Evolutionary conservation across 2,888 invertebrate species (phyloP).

Genomic region (Perdita meconis): DNA sequence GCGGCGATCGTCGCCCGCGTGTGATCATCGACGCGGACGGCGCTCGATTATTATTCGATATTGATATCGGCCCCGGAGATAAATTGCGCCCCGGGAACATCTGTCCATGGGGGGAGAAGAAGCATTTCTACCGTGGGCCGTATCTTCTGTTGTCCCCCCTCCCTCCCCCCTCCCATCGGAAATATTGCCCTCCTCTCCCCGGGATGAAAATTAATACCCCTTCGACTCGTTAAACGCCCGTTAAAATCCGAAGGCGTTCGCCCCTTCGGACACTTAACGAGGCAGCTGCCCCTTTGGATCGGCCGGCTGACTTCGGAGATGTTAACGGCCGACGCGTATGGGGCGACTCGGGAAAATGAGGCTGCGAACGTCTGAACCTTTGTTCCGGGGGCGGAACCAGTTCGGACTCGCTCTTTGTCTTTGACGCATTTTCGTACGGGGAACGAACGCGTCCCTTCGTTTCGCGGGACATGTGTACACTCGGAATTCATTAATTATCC

Average conservation of each 20-base stretch:
- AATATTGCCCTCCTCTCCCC: conserved; percentile 37
- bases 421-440: too few species aligned
- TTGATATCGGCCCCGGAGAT: conserved; percentile 29
- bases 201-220: conserved; percentile 55
- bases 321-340: conserved; percentile 34
- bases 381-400: too few species aligned
- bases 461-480: too few species aligned
- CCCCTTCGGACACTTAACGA: conserved; percentile 38
- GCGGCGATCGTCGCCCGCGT: not conserved
- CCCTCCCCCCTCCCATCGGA: too few species aligned
- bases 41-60: conserved; percentile 39
- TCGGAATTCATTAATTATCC: too few species aligned
- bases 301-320: conserved; percentile 50
- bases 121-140: conserved; percentile 29
- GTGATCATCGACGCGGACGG: not conserved
- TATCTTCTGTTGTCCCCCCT: not conserved
- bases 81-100: conserved; percentile 40
- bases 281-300: conserved; percentile 10
- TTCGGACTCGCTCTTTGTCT: too few species aligned
- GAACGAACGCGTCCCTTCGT: too few species aligned
- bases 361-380: not conserved
- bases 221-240: conserved; percentile 63
- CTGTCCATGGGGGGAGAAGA: conserved; percentile 46
- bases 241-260: conserved; percentile 61
- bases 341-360: not conserved